These are phyloP conservation scores for Apodemus speciosus DNA, from an alignment of 2,113 vertebrate species.

Conservation along the genomic window DNA sequence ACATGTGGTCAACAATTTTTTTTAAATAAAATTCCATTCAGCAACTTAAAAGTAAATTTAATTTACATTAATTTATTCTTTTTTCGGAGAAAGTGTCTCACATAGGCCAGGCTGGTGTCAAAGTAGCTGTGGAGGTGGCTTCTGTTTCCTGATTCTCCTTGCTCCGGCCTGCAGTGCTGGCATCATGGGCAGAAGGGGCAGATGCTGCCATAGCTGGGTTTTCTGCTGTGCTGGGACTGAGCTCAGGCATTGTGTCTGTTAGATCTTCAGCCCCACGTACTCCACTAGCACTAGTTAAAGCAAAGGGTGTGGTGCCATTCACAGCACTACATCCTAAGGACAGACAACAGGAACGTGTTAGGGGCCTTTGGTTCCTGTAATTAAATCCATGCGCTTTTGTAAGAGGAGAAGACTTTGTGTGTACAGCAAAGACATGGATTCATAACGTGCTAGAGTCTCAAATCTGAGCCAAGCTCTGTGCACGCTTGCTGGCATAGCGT, in stretches of 20 bases:
- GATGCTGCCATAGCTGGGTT: not conserved
- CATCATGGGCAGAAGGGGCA: too few species aligned
- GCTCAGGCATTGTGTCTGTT: not conserved
- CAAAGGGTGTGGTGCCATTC: not conserved
- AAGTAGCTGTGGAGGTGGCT: not conserved
- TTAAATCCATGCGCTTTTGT: not conserved
- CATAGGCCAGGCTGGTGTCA: not conserved
- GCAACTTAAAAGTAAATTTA: not conserved
- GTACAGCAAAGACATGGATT: not conserved
- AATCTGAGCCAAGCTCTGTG: not conserved
- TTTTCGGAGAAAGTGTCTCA: not conserved
- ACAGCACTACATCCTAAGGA: not conserved
- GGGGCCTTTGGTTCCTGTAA: not conserved
- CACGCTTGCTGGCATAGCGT: fast-evolving
- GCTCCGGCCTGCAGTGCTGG: not conserved
- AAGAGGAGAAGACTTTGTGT: not conserved
- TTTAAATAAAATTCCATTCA: not conserved
- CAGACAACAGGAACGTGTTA: not conserved
- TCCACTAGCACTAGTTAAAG: not conserved
- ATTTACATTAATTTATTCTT: not conserved
- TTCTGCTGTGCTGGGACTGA: not conserved
- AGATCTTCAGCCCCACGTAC: too few species aligned
- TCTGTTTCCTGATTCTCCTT: not conserved
- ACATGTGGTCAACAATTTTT: not conserved
- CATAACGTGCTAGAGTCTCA: not conserved